Evolutionary conservation across 2,888 invertebrate species (phyloP), one percentile per base, ranked within the genome.

Genomic region (Coelogynopora nodosa): DNA sequence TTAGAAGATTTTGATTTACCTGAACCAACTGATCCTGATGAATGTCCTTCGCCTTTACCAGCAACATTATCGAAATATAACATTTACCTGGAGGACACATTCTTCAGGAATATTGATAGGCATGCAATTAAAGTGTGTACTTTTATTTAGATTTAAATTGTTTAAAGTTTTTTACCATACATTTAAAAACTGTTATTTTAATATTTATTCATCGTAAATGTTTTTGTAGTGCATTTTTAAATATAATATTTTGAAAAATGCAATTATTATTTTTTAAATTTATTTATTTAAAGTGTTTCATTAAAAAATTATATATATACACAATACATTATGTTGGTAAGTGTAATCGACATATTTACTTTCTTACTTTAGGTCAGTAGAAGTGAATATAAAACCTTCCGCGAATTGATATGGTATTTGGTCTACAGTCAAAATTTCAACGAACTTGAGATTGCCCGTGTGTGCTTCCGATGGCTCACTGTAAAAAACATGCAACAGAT

Each of bases 381-480:
- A 87, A 90, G 90, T 28, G 91, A 91, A 67, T 91, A 91, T 89
- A 89, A 90, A 82, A 84, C n/a, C 27, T 84, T 84, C 31, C 31
- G 67, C 18, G 84, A 84, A 67, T 67, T 84, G 10, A 67, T 84
- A 26, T 84, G 84, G 84, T n/a, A 67, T 23, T 27, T 84, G 49
- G 84, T 84, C 18, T 84, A 90, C 89, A 90, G 89, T 86, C 90
- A 90, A 87, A 90, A 90, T 84, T 89, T 89, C 87, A 90, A 90
- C 67, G 91, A 91, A 80, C 88, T 92, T 23, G 92, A 92, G 87
- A 91, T 91, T 88, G 90, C 90, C 86, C 90, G 92, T 87, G 91
- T 89, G 27, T 91, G 91, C 83, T 92, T 91, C 88, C 90, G 92
- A 87, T 92, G 92, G 92, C 91, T 92, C 91, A 92, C 92, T 0